Conservation (phyloP, 2,797 vertebrate genomes). For the Gorsachius magnificus region DNA sequence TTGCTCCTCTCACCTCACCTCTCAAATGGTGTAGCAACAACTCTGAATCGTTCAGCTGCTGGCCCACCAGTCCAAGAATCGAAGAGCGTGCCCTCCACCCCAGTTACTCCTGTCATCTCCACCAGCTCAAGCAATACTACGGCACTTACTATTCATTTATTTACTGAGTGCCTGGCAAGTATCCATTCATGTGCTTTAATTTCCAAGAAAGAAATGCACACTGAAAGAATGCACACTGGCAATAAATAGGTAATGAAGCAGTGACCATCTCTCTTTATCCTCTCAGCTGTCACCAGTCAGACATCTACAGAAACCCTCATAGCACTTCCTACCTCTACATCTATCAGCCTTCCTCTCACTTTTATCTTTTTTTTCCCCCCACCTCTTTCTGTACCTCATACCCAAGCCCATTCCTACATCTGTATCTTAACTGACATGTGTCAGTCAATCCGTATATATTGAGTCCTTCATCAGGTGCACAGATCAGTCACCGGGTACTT, state of each 20-base stretch:
- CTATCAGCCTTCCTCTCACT: neutral
- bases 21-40: neutral
- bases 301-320: neutral
- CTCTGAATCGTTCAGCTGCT: neutral
- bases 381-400: neutral
- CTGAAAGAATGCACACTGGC: neutral
- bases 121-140: neutral
- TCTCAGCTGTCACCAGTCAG: neutral
- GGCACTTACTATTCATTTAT: neutral
- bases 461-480: neutral
- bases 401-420: neutral
- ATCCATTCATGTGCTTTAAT: rapidly evolving
- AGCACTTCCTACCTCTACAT: neutral
- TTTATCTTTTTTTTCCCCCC: neutral
- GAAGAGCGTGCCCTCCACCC: neutral
- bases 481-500: neutral
- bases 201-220: neutral
- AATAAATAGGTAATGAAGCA: neutral
- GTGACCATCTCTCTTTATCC: neutral
- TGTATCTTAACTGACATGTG: neutral
- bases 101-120: neutral
- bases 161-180: neutral
- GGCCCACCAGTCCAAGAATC: neutral
- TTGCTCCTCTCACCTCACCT: neutral
- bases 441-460: neutral